These are phyloP conservation scores for Cynodonichthys magdalenae DNA, from an alignment of 2,797 vertebrate genomes.

Conservation along the genomic window DNA sequence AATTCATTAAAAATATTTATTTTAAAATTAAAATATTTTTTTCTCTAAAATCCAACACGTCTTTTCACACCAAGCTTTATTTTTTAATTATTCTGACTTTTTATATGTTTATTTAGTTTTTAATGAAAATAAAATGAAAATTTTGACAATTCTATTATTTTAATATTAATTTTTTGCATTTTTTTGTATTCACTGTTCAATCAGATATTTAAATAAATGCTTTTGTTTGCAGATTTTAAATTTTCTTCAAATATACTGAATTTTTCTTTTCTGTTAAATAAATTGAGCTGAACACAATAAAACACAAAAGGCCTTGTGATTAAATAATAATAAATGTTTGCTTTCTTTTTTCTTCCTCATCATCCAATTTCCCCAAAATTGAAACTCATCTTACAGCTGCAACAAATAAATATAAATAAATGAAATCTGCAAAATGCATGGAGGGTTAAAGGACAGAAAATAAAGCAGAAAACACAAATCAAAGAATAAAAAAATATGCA, in stretches of 20 bases:
- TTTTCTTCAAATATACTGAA: not conserved
- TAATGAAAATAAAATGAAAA: too few species aligned
- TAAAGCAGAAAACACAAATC: not conserved
- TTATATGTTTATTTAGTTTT: too few species aligned
- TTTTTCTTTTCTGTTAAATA: too few species aligned
- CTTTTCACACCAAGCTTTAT: not conserved
- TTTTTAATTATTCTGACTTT: not conserved
- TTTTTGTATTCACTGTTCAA: not conserved
- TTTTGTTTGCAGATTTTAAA: not conserved
- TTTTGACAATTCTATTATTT: too few species aligned
- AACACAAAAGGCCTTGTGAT: not conserved
- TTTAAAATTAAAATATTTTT: too few species aligned
- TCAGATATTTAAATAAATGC: not conserved
- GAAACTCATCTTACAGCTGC: not conserved
- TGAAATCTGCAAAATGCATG: not conserved
- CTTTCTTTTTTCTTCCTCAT: not conserved
- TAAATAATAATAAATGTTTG: not conserved
- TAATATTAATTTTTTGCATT: too few species aligned
- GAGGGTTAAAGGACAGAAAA: not conserved
- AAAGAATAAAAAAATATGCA: constrained; percentile 5
- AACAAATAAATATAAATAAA: not conserved
- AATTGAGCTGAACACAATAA: too few species aligned
- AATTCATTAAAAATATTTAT: too few species aligned
- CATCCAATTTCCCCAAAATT: not conserved
- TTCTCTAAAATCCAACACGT: too few species aligned